Evolutionary conservation across 2,113 vertebrate genomes (phyloP).

Genomic region (Cinclus cinclus): DNA sequence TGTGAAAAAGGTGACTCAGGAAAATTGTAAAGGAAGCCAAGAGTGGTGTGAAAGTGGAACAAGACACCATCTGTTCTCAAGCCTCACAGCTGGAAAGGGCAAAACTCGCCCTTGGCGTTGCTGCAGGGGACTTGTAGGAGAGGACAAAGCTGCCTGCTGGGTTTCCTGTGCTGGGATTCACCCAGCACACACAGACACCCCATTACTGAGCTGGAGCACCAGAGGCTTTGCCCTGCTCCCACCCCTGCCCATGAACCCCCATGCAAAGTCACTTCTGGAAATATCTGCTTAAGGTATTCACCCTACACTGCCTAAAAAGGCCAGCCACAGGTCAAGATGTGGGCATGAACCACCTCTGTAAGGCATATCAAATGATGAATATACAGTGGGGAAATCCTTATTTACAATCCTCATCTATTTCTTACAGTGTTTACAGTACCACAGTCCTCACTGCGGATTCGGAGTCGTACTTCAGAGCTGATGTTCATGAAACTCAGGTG

Average conservation of each 20-base stretch:
- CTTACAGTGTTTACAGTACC: background rate
- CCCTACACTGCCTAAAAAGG: background rate
- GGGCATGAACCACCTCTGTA: background rate
- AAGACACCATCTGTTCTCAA: background rate
- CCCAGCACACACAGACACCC: background rate
- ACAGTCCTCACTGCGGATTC: background rate
- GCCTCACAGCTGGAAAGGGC: background rate
- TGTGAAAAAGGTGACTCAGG: background rate
- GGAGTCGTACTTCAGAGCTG: background rate
- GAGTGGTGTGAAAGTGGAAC: background rate
- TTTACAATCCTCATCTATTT: background rate
- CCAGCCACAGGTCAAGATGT: background rate
- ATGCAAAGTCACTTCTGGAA: rapidly evolving
- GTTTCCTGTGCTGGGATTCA: background rate
- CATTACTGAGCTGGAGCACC: background rate
- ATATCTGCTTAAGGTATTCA: background rate
- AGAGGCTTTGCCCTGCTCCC: background rate
- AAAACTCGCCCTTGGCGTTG: background rate
- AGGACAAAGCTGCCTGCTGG: background rate
- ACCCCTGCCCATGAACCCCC: background rate
- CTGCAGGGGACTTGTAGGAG: background rate
- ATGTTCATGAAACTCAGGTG: background rate
- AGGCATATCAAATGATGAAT: background rate
- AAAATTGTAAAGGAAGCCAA: background rate
- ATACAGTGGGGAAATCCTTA: background rate